Evolutionary conservation across 2,888 invertebrate genomes (phyloP), one percentile per base, ranked within the genome.

Genomic region (Clivina fossor): DNA sequence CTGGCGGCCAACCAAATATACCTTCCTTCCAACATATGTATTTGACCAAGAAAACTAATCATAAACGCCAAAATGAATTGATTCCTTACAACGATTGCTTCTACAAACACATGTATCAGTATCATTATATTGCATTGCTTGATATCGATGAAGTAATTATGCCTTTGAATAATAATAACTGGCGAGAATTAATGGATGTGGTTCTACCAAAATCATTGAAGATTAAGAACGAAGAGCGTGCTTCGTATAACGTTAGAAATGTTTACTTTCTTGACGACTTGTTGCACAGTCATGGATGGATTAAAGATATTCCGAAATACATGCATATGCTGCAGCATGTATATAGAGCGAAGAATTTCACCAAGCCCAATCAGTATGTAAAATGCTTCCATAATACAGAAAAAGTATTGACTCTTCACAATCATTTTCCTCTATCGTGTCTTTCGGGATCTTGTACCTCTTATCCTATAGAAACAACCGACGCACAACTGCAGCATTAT

Each of bases 21-120:
- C 91, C 93, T 0, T 86, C 88, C 0, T 86, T 93, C 66, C 91
- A 92, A 70, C 92, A 93, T 72, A 80, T 92, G 75, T 95, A 92
- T 70, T 80, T 95, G 46, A 88, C 88, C 55, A 90, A 90, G 71
- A 94, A 93, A 74, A 86, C 91, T 22, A 93, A 92, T 67, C 90
- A 94, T 75, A 96, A 96, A 74, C 80, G 95, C 9, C 91, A 94
- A 72, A 93, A 94, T 76, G 96, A 96, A 75, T 80, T 96, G 58
- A 91, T 96, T 65, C 94, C 95, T 8, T 96, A 96, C 78, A 96
- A 96, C 74, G 96, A 96, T 74, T 96, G 96, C 69, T 80, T 96
- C 50, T 95, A 95, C 76, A 87, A 91, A 71, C 90, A 95, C 71
- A 83, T 95, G 78, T 90, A 93, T 72, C 81, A 86, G 61, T 95